Evolutionary conservation across 2,888 invertebrate genomes (phyloP).

Genomic region (Trimorus sp.): DNA sequence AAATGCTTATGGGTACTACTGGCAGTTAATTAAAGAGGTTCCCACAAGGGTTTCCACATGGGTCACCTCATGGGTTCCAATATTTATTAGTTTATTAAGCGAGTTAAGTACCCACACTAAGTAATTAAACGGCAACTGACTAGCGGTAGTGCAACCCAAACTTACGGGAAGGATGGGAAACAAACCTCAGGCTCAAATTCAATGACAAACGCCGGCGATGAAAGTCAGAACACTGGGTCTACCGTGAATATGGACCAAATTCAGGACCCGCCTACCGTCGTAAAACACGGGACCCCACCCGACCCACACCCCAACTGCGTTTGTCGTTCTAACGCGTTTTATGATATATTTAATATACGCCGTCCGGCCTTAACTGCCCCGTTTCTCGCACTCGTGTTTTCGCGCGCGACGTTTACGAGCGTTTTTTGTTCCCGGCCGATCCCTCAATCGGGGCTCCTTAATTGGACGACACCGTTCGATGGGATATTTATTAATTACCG

Average conservation of each 20-base stretch:
- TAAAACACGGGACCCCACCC: constrained; percentile 37
- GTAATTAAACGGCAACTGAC: no score
- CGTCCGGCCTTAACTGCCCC: constrained; percentile 21
- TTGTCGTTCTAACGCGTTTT: constrained; percentile 35
- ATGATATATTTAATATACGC: constrained; percentile 50
- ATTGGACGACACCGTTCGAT: not conserved
- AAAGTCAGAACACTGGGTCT: constrained; percentile 32
- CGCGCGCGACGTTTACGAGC: constrained; percentile 7
- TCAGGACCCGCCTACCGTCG: constrained; percentile 18
- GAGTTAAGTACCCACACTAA: no score
- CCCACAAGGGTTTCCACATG: no score
- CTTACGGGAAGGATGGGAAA: no score
- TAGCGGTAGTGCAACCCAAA: no score
- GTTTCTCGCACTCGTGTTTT: constrained; percentile 36
- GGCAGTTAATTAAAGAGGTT: no score
- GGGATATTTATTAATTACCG: constrained; percentile 18
- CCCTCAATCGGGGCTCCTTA: constrained; percentile 6
- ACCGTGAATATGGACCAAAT: constrained; percentile 33
- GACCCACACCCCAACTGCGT: constrained; percentile 38
- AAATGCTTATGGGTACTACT: no score
- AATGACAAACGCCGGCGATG: constrained; percentile 36
- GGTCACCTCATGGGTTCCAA: no score
- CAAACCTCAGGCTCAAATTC: constrained; percentile 16
- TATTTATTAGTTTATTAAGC: no score
- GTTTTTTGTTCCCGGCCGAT: not conserved